Percentiles rank a stretch among this genome's conserved stretches.
Conservation (phyloP, 2,113 vertebrate genomes). For the Sinocyclocheilus anshuiensis region DNA sequence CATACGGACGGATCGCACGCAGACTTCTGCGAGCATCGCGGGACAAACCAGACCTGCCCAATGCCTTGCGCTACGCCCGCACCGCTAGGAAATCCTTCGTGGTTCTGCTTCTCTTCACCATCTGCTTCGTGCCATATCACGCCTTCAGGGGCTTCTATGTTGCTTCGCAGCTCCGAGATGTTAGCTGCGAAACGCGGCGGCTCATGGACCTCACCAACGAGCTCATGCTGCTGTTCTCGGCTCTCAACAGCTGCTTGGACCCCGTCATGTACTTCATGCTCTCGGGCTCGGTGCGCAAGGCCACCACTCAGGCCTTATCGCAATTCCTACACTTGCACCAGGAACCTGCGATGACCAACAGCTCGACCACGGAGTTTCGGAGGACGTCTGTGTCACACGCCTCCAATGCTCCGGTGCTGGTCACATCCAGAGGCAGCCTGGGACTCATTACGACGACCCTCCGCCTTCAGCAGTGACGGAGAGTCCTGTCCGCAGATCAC, state of each 20-base stretch:
- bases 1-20: conserved; percentile 84
- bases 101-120: conserved; percentile 86
- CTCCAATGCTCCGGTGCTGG: background rate
- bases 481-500: background rate
- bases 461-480: background rate
- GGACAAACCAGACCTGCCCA: conserved; percentile 82
- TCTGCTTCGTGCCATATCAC: conserved; percentile 91
- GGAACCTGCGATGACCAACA: conserved; percentile 64
- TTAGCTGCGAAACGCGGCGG: conserved; percentile 72
- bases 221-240: conserved; percentile 81
- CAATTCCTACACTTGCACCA: conserved; percentile 65
- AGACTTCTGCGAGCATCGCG: conserved; percentile 78
- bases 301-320: conserved; percentile 75
- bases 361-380: conserved; percentile 78
- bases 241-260: conserved; percentile 92
- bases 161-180: conserved; percentile 76
- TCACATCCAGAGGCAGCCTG: background rate
- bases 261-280: conserved; percentile 92
- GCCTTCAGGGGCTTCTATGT: conserved; percentile 83
- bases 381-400: conserved; percentile 47
- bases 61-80: conserved; percentile 75
- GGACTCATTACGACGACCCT: background rate
- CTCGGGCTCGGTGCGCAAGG: conserved; percentile 84
- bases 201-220: conserved; percentile 84
- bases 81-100: conserved; percentile 90